Conservation (phyloP, 1,140 invertebrate species). For the Araneus ventricosus region DNA sequence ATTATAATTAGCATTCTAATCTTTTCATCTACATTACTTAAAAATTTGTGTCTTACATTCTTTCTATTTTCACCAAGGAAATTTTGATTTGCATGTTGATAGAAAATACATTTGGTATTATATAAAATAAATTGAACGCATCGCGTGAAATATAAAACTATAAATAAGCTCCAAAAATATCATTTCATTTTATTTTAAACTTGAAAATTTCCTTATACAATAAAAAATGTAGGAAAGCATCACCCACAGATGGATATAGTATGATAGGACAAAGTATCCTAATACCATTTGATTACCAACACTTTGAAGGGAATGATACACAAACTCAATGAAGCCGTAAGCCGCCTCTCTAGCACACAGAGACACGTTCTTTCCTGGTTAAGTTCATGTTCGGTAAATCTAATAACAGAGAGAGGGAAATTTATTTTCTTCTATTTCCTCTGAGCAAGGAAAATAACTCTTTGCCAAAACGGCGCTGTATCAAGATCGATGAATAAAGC, state of each 20-base stretch:
- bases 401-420: background rate
- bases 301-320: background rate
- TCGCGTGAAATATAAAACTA: too few relatives aligned
- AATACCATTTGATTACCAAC: background rate
- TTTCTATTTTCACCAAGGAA: too few relatives aligned
- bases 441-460: background rate
- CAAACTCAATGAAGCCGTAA: background rate
- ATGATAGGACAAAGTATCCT: background rate
- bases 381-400: background rate
- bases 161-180: too few relatives aligned
- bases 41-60: too few relatives aligned
- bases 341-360: background rate
- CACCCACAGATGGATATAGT: background rate
- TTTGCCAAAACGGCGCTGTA: background rate
- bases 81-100: too few relatives aligned
- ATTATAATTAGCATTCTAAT: too few relatives aligned
- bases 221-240: background rate
- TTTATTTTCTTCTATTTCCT: background rate
- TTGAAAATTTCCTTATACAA: background rate
- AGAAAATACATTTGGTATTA: too few relatives aligned
- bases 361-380: background rate
- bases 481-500: background rate
- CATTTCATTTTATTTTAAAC: too few relatives aligned
- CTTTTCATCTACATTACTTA: too few relatives aligned
- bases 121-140: too few relatives aligned